Percentiles rank a stretch among this genome's conserved stretches.
Conservation (phyloP, 2,113 vertebrate species). For the Ammodramus savannarum region DNA sequence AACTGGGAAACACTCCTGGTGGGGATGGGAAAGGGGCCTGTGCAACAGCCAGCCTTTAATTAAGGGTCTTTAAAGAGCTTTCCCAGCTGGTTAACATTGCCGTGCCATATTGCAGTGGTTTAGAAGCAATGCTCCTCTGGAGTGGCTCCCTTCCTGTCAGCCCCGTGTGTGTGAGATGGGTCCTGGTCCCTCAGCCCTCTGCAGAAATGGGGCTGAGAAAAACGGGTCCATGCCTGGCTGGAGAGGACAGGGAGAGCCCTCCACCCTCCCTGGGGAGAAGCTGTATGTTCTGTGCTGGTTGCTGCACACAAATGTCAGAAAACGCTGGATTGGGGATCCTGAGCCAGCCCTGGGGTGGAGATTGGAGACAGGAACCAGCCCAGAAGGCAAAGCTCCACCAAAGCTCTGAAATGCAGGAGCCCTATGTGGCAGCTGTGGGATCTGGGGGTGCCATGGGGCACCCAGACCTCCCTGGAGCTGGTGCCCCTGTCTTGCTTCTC, state of each 20-base stretch:
- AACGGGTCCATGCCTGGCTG: accelerated
- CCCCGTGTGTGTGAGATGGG: not conserved
- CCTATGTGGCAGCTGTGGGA: accelerated
- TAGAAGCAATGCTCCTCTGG: slow-evolving; percentile 38
- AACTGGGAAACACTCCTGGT: not conserved
- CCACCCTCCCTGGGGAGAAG: not conserved
- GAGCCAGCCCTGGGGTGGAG: not conserved
- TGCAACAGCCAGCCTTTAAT: slow-evolving; percentile 68
- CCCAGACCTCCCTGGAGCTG: not conserved
- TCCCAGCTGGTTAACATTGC: slow-evolving; percentile 63
- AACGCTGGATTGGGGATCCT: accelerated
- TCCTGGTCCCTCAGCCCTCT: not conserved
- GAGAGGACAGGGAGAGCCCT: not conserved
- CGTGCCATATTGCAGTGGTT: slow-evolving; percentile 71
- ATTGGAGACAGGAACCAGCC: not conserved
- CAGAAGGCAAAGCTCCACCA: not conserved
- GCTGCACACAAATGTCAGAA: accelerated
- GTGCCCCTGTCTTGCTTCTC: not conserved
- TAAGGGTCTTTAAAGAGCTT: slow-evolving; percentile 59
- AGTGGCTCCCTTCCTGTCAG: slow-evolving; percentile 45
- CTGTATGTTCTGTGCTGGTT: accelerated
- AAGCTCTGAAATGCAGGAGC: not conserved
- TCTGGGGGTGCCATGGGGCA: not conserved
- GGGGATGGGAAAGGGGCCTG: slow-evolving; percentile 16
- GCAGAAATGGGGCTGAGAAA: not conserved